Evolutionary conservation across 2,113 vertebrate species (phyloP), one percentile per base, ranked within the genome.

Genomic region (Piaya cayana): DNA sequence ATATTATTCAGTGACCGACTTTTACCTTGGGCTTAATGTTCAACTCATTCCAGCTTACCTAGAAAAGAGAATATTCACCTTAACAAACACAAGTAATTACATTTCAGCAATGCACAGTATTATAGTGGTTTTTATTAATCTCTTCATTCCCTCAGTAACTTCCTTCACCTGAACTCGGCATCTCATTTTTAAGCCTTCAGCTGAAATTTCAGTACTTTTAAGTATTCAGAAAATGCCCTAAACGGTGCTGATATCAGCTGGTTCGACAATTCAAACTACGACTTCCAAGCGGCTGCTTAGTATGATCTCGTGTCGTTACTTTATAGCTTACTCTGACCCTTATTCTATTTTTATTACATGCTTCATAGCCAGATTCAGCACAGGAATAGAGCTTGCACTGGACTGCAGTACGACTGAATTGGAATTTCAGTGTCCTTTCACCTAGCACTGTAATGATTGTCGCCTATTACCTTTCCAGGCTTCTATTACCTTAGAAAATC

Each of bases 11-110:
- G 25, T 78, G 60, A 74, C 29, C 95, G 65, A 82, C 81, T 96
- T 96, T 95, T 92, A 87, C 47, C 26, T 92, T 75, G 68, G 43
- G 64, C 34, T 95, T 95, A 47, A 76, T 60, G 39, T 81, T 96
- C 75, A 59, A 49, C 25, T 60, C 30, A n/a, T 88, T 96, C 74
- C 26, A 47, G 29, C 12, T 91, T 71, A 52, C 34, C 20, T 63
- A 45, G 59, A 58, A 78, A 75, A 42, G 64, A 86, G 79, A 85
- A 82, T 67, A 53, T 53, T 95, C 83, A 92, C 18, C 15, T 95
- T 82, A 92, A 83, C 25, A 77, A 81, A 30, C 9, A n/a, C 32
- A 34, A 53, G 13, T 56, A 93, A 71, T 94, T 93, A 72, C 36
- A 81, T 86, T 65, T 30, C 78, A 53, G 71, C 13, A 83, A 59